Conservation (phyloP, 2,888 invertebrate genomes). For the Tuberolachnus salignus region DNA sequence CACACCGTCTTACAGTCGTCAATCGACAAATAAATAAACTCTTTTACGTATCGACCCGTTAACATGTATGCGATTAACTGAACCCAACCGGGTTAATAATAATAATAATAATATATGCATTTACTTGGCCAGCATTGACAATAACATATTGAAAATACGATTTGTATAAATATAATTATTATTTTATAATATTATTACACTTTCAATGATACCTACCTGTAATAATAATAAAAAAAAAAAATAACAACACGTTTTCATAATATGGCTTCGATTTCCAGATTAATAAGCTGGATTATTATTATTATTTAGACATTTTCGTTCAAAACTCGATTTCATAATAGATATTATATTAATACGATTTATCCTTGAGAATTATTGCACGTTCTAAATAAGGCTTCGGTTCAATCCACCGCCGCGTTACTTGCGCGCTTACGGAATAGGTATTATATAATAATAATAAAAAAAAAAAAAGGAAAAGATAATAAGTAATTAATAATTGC, state of each 20-base stretch:
- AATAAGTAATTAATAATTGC: not conserved
- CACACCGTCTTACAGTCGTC: too few relatives aligned
- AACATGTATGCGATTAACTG: too few relatives aligned
- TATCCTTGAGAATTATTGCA: conserved; percentile 9
- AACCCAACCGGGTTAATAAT: too few relatives aligned
- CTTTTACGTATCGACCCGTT: too few relatives aligned
- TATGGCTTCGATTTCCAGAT: not conserved
- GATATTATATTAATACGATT: not conserved
- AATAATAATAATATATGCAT: too few relatives aligned
- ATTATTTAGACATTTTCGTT: conserved; percentile 6
- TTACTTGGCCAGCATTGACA: too few relatives aligned
- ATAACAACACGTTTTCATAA: not conserved
- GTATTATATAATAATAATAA: not conserved
- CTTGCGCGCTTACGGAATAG: not conserved
- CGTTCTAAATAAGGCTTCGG: conserved; percentile 1
- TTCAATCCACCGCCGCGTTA: not conserved
- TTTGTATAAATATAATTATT: not conserved
- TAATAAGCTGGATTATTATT: not conserved
- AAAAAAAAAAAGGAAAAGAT: not conserved
- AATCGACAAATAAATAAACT: too few relatives aligned
- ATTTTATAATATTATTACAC: not conserved
- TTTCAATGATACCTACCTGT: not conserved
- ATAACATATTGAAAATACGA: not conserved
- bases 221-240: not conserved
- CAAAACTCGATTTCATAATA: not conserved